Percentiles rank a stretch among this genome's conserved stretches.
These are phyloP conservation scores for Chrysemys picta DNA, from an alignment of 2,113 vertebrate genomes.

Conservation along the genomic window DNA sequence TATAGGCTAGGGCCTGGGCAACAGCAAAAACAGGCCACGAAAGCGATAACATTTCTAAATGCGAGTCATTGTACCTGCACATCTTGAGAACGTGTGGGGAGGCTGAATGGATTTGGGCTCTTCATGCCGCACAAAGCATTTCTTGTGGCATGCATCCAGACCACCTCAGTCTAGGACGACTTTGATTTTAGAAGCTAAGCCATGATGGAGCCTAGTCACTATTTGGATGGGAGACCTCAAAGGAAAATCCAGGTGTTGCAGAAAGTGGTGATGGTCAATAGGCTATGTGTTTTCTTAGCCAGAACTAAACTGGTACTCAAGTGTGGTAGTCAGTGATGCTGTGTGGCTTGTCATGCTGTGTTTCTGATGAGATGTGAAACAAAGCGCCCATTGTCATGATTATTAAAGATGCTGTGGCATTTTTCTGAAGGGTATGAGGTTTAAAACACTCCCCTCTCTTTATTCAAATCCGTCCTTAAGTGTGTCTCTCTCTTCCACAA, in stretches of 20 bases:
- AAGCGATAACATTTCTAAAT: slow-evolving; percentile 35
- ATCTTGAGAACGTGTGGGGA: accelerated
- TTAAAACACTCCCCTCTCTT: background rate
- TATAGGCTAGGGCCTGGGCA: slow-evolving; percentile 53
- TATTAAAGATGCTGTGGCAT: background rate
- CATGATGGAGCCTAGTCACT: background rate
- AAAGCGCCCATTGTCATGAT: background rate
- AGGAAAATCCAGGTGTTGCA: background rate
- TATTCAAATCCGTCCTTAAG: background rate
- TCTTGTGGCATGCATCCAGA: background rate
- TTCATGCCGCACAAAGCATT: background rate
- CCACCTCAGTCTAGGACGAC: background rate
- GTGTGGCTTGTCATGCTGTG: background rate
- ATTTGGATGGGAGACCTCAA: background rate
- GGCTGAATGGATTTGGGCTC: background rate
- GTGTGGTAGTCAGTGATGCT: background rate
- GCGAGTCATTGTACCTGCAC: background rate
- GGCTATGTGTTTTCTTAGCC: background rate
- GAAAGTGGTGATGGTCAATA: background rate
- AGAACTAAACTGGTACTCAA: background rate
- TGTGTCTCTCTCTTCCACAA: too few species aligned
- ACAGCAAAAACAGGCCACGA: slow-evolving; percentile 26
- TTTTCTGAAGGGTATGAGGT: background rate
- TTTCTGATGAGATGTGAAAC: background rate
- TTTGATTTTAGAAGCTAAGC: background rate